Conservation (phyloP, 2,113 vertebrate species). For the Perca fluviatilis region DNA sequence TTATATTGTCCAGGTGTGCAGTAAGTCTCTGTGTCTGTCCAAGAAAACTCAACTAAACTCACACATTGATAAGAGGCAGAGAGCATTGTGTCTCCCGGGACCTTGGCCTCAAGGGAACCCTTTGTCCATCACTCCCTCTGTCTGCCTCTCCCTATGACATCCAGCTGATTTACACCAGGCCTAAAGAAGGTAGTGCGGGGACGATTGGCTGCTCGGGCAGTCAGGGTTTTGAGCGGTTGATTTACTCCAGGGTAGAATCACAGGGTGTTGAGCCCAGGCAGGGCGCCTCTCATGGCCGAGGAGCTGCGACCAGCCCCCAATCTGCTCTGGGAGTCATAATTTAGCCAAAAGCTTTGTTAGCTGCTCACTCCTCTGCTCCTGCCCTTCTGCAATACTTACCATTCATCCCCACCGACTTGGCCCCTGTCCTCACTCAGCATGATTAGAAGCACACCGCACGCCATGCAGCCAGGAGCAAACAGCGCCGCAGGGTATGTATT, state of each 20-base stretch:
- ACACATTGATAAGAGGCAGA: slow-evolving; percentile 50
- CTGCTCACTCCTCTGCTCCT: slow-evolving; percentile 33
- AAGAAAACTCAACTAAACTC: slow-evolving; percentile 32
- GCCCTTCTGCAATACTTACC: slow-evolving; percentile 67
- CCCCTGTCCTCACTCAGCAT: slow-evolving; percentile 66
- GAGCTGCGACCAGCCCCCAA: slow-evolving; percentile 37
- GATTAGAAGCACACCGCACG: slow-evolving; percentile 51
- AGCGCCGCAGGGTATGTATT: slow-evolving; percentile 22
- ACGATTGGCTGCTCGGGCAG: slow-evolving; percentile 12
- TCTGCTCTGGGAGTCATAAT: slow-evolving; percentile 71
- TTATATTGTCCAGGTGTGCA: slow-evolving; percentile 4
- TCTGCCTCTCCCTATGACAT: slow-evolving; percentile 44
- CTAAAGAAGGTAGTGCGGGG: not conserved
- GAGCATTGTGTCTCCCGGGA: slow-evolving; percentile 34
- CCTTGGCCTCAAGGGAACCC: slow-evolving; percentile 38
- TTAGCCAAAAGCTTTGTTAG: slow-evolving; percentile 71
- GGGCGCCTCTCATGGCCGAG: slow-evolving; percentile 25
- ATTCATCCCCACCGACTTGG: slow-evolving; percentile 47
- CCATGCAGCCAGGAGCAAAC: slow-evolving; percentile 20
- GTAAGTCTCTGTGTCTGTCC: not conserved
- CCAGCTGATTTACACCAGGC: slow-evolving; percentile 67
- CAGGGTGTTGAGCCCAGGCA: slow-evolving; percentile 48
- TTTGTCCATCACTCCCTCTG: slow-evolving; percentile 57
- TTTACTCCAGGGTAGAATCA: slow-evolving; percentile 70
- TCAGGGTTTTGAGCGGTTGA: slow-evolving; percentile 59